A percentile compares a stretch with the other conserved stretches of the same genome.
Conservation (phyloP, 2,888 invertebrate genomes). For the Phlogophora meticulosa region DNA sequence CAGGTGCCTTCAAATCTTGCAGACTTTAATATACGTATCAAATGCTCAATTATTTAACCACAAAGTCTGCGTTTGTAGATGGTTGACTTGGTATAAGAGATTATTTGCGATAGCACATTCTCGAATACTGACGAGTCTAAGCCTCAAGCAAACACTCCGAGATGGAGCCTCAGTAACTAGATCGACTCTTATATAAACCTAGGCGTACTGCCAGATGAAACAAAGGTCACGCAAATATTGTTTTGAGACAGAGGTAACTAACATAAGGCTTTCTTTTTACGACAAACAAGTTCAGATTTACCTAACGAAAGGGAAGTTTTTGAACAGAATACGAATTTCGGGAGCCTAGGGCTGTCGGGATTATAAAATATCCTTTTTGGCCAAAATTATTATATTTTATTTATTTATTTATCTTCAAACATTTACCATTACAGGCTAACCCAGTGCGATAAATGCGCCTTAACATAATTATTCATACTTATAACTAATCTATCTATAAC, state of each 20-base stretch:
- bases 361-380: constrained; percentile 11
- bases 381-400: too few species aligned
- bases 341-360: background rate
- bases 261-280: constrained; percentile 22
- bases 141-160: constrained; percentile 51
- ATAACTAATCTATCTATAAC: too few species aligned
- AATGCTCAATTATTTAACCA: constrained; percentile 8
- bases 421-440: too few species aligned
- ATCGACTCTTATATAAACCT: constrained; percentile 48
- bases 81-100: constrained; percentile 40
- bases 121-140: constrained; percentile 37
- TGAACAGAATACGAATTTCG: constrained; percentile 28
- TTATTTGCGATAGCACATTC: constrained; percentile 27
- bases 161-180: constrained; percentile 48
- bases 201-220: constrained; percentile 45
- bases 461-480: too few species aligned
- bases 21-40: background rate
- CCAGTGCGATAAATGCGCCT: too few species aligned
- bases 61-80: background rate
- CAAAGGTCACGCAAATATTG: constrained; percentile 60
- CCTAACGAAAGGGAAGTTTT: constrained; percentile 9
- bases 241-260: constrained; percentile 40
- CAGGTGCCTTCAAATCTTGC: constrained; percentile 13
- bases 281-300: constrained; percentile 44
- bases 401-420: too few species aligned